phyloP scores from a whole-genome alignment of 2,888 invertebrate genomes.

The Beris chalybata region DNA sequence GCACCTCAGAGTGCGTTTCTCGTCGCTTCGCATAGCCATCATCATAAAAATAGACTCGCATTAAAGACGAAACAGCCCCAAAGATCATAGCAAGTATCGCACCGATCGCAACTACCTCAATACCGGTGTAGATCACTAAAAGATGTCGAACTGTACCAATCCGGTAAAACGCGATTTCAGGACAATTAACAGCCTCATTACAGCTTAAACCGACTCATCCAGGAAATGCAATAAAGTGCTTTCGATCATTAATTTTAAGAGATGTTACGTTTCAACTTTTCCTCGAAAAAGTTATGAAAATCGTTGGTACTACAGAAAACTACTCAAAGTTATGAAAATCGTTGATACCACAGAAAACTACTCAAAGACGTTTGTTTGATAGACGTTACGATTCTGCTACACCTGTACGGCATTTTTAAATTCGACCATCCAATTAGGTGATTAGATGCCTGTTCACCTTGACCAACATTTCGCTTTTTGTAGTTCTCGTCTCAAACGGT shows the following conservation, averaged over 20 bases:
- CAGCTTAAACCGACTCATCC: background rate
- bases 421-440: constrained; percentile 9
- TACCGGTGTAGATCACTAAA: background rate
- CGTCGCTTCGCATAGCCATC: no score
- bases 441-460: constrained; percentile 11
- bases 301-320: background rate
- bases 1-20: no score
- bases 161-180: constrained; percentile 6
- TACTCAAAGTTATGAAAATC: background rate
- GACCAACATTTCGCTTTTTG: constrained; percentile 21
- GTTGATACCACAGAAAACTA: background rate
- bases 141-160: background rate
- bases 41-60: no score
- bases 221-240: constrained; percentile 20
- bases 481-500: background rate
- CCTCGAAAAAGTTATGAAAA: background rate
- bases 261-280: constrained; percentile 1
- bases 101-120: background rate
- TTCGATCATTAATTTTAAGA: constrained; percentile 17
- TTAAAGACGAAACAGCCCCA: background rate
- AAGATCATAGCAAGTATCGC: background rate
- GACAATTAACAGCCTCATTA: constrained; percentile 16
- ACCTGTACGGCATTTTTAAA: constrained; percentile 2
- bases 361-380: background rate
- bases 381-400: background rate